These are phyloP conservation scores for Sarcophaga caerulescens DNA, from an alignment of 2,888 invertebrate species.

Conservation along the genomic window DNA sequence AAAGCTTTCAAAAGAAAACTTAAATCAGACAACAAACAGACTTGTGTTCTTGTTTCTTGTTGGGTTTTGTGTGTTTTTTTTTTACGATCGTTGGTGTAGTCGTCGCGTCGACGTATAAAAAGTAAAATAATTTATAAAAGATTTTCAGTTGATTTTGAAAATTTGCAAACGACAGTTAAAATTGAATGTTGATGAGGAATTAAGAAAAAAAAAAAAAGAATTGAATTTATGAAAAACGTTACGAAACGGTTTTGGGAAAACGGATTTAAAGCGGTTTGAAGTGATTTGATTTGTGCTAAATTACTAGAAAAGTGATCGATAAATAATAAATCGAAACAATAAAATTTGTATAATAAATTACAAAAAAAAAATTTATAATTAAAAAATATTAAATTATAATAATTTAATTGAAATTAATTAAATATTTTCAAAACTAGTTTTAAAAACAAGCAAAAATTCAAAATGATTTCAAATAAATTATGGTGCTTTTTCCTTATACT, in stretches of 20 bases:
- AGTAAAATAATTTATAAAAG: constrained; percentile 76
- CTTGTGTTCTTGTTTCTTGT: not conserved
- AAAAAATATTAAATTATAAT: not conserved
- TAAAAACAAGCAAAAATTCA: constrained; percentile 29
- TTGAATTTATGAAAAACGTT: not conserved
- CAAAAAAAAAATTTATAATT: not conserved
- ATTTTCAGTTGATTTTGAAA: constrained; percentile 78
- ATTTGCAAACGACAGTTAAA: constrained; percentile 74
- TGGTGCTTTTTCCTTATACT: constrained; percentile 46
- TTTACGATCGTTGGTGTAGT: constrained; percentile 44
- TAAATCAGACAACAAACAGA: constrained; percentile 24
- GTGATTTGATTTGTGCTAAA: not conserved
- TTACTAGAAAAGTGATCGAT: not conserved
- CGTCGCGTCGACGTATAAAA: constrained; percentile 73
- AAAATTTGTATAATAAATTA: not conserved
- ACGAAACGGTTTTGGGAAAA: constrained; percentile 28
- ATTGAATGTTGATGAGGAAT: constrained; percentile 19
- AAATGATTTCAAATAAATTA: constrained; percentile 37
- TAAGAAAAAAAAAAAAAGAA: not conserved
- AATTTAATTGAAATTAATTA: not conserved
- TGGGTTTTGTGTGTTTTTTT: constrained; percentile 15
- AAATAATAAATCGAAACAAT: not conserved
- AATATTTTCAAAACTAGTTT: not conserved
- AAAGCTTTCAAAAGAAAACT: constrained; percentile 29
- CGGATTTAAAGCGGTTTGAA: not conserved